Evolutionary conservation across 2,888 invertebrate genomes (phyloP), one percentile per base, ranked within the genome.

Genomic region (Leucania comma): DNA sequence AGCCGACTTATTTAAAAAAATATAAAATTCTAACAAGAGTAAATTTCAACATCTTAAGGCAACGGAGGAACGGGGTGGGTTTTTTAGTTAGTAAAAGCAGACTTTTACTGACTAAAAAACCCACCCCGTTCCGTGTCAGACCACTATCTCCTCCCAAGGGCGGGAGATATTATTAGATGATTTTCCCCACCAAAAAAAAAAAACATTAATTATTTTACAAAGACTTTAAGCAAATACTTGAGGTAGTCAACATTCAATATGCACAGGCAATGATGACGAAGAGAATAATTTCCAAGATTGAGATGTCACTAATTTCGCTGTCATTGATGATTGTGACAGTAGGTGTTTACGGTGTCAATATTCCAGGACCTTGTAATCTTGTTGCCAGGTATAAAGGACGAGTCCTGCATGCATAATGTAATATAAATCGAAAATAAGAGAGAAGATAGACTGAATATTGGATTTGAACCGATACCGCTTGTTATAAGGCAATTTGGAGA

Each of bases 281-380:
- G 17, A 10, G 12, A 26, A 5, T 42, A 38, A 24, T 38, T 24
- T 48, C 0, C 10, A 62, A 69, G 26, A 76, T 70, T 59, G 62
- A 76, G 69, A 17, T 59, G 42, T 75, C 53, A 61, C 20, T 17
- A 56, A 76, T 76, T 75, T 59, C 0, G 17, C 46, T 46, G 74
- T 63, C 42, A 20, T 1, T 42, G 1, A 4, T 17, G 26, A 5
- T 26, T 51, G 64, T 38, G 72, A 71, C 72, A 76, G 48, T 38
- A 12, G 24, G 20, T 59, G 14, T 42, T 75, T 75, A 63, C 9
- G 26, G 42, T 70, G 70, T 76, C 26, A 70, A 48, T 70, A 48
- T 58, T 26, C 56, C 6, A n/a, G 50, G 20, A 24, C 70, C 50
- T 51, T 22, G 24, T 24, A 68, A 75, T 75, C 26, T 69, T 69